Conservation (phyloP, 2,113 vertebrate genomes). For the Calonectris borealis region DNA sequence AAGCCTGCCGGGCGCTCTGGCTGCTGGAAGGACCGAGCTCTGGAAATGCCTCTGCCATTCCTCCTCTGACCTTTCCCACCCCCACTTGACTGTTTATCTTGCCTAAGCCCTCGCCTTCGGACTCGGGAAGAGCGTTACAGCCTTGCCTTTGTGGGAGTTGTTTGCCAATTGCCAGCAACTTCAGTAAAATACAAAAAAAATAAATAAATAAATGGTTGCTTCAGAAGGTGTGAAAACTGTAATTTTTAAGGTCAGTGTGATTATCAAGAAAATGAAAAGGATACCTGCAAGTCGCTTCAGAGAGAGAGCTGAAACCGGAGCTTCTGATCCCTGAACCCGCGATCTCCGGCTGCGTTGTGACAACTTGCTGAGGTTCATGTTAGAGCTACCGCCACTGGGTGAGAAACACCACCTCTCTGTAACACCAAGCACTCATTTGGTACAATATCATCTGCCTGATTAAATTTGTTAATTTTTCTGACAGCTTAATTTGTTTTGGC, state of each 20-base stretch:
- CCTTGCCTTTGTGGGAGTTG: not conserved
- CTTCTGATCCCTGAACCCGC: not conserved
- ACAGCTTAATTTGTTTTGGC: not conserved
- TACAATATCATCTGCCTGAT: not conserved
- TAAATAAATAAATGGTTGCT: not conserved
- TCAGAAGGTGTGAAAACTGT: not conserved
- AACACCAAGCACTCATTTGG: not conserved
- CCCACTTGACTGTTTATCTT: not conserved
- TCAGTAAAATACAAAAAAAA: not conserved
- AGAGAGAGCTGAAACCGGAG: not conserved
- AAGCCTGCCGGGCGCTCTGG: not conserved
- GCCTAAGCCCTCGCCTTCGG: not conserved
- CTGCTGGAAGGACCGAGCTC: not conserved
- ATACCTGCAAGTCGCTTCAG: not conserved
- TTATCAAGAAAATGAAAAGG: not conserved
- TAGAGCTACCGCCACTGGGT: rapidly evolving
- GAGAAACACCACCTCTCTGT: not conserved
- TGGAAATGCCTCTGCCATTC: not conserved
- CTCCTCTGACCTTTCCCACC: not conserved
- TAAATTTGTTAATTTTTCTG: not conserved
- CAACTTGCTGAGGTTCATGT: not conserved
- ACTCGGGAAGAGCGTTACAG: rapidly evolving
- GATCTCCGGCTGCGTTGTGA: rapidly evolving
- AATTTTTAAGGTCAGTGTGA: not conserved
- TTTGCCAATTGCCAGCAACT: not conserved